A percentile compares a stretch with the other conserved stretches of the same genome.
These are phyloP conservation scores for Pandemis cinnamomeana DNA, from an alignment of 2,888 invertebrate species.

Conservation along the genomic window DNA sequence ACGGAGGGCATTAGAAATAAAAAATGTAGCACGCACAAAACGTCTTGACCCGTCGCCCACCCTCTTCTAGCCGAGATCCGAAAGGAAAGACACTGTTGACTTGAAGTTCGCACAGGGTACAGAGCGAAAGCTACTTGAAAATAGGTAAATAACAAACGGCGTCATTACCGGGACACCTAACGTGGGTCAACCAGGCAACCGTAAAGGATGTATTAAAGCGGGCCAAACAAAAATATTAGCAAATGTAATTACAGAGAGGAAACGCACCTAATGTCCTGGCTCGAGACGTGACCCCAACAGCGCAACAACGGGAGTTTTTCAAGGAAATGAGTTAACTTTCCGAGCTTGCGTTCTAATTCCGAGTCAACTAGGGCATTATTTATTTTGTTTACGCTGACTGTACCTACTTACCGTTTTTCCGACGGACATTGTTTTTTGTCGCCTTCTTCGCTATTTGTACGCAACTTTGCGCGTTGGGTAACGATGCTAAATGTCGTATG, in stretches of 20 bases:
- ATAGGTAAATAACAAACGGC: conserved; percentile 42
- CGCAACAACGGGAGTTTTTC: conserved; percentile 69
- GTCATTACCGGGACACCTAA: conserved; percentile 45
- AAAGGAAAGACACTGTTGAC: conserved; percentile 26
- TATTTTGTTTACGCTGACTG: conserved; percentile 37
- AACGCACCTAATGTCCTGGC: conserved; percentile 58
- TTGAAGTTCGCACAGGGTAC: conserved; percentile 13
- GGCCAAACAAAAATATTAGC: conserved; percentile 70
- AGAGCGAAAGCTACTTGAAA: conserved; percentile 13
- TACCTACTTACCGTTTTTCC: conserved; percentile 27
- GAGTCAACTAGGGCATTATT: conserved; percentile 42
- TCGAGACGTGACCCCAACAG: conserved; percentile 65
- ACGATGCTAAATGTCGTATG: not conserved
- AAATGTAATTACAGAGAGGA: conserved; percentile 66
- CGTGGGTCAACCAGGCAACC: conserved; percentile 63
- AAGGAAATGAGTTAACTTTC: conserved; percentile 78
- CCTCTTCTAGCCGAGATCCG: conserved; percentile 3
- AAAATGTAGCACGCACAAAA: conserved; percentile 27
- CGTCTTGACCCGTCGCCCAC: conserved; percentile 28
- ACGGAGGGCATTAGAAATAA: conserved; percentile 23
- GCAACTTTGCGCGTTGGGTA: conserved; percentile 1
- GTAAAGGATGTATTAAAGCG: conserved; percentile 68
- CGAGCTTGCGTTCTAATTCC: conserved; percentile 59
- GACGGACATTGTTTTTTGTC: conserved; percentile 8
- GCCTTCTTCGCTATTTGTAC: not conserved